Evolutionary conservation across 2,888 invertebrate genomes (phyloP).

Genomic region (Phania funesta): DNA sequence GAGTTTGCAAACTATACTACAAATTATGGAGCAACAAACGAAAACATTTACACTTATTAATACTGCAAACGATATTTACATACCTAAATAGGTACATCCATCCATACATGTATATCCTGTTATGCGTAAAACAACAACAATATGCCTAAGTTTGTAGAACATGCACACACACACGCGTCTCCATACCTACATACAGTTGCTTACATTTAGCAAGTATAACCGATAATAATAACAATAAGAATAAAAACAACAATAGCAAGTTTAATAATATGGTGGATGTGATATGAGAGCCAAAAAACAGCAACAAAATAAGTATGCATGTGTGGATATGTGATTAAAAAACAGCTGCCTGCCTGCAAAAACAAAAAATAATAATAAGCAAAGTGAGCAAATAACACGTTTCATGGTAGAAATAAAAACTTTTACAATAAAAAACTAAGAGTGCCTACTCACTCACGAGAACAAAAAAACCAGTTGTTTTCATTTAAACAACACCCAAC

Average conservation of each 20-base stretch:
- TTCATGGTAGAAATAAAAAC: constrained; percentile 24
- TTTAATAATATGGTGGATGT: constrained; percentile 52
- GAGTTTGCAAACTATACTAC: constrained; percentile 73
- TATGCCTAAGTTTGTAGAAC: too few relatives aligned
- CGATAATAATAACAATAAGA: constrained; percentile 70
- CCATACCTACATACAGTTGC: background rate
- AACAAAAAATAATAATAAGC: constrained; percentile 35
- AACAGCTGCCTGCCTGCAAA: constrained; percentile 61
- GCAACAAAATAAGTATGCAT: background rate
- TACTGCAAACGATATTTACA: constrained; percentile 35
- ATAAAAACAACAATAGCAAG: constrained; percentile 25
- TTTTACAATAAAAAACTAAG: constrained; percentile 4
- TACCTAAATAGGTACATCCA: background rate
- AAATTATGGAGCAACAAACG: constrained; percentile 71
- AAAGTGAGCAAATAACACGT: constrained; percentile 71
- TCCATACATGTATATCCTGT: constrained; percentile 12
- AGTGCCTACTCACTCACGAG: constrained; percentile 1
- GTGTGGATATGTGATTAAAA: constrained; percentile 23
- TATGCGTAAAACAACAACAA: constrained; percentile 13
- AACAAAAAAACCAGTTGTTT: constrained; percentile 65
- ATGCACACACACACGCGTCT: background rate
- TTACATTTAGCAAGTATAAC: background rate
- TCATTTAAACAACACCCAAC: constrained; percentile 60
- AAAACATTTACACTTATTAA: constrained; percentile 69
- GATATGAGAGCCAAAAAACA: background rate